A percentile compares a stretch with the other conserved stretches of the same genome.
phyloP scores from a whole-genome alignment of 2,888 invertebrate genomes.

The Heliconius ismenius region DNA sequence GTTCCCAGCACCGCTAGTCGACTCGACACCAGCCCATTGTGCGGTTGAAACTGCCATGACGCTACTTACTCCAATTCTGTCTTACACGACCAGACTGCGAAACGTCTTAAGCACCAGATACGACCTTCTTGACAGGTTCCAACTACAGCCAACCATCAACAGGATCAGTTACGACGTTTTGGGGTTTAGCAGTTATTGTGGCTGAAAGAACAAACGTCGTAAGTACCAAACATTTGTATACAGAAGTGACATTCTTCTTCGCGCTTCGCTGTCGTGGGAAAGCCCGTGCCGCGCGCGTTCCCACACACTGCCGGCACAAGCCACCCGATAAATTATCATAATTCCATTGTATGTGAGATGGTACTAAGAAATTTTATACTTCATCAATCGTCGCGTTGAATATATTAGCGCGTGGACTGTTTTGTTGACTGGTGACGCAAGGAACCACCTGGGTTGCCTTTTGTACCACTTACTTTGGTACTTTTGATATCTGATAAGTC shows the following conservation, averaged over 20 bases:
- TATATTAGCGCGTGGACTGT: slow-evolving; percentile 80
- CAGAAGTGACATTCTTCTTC: slow-evolving; percentile 62
- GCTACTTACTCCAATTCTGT: slow-evolving; percentile 82
- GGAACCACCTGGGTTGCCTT: slow-evolving; percentile 48
- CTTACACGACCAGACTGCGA: slow-evolving; percentile 56
- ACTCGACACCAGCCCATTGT: slow-evolving; percentile 77
- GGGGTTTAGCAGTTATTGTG: slow-evolving; percentile 41
- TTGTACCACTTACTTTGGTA: slow-evolving; percentile 3
- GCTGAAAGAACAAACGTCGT: slow-evolving; percentile 56
- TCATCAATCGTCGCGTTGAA: slow-evolving; percentile 81
- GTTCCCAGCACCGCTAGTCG: slow-evolving; percentile 78
- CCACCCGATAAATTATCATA: slow-evolving; percentile 83
- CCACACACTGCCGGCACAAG: slow-evolving; percentile 82
- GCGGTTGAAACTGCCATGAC: slow-evolving; percentile 79
- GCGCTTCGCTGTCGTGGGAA: slow-evolving; percentile 73
- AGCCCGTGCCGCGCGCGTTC: slow-evolving; percentile 81
- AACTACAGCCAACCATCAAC: slow-evolving; percentile 50
- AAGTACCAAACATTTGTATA: slow-evolving; percentile 56
- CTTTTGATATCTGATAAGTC: background rate
- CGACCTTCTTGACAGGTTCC: slow-evolving; percentile 53
- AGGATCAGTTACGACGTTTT: slow-evolving; percentile 61
- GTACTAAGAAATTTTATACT: slow-evolving; percentile 82
- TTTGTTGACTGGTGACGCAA: slow-evolving; percentile 61
- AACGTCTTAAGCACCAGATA: slow-evolving; percentile 65
- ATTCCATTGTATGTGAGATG: slow-evolving; percentile 82